These are phyloP conservation scores for Ophion slaviceki DNA, from an alignment of 2,888 invertebrate genomes.

Conservation along the genomic window DNA sequence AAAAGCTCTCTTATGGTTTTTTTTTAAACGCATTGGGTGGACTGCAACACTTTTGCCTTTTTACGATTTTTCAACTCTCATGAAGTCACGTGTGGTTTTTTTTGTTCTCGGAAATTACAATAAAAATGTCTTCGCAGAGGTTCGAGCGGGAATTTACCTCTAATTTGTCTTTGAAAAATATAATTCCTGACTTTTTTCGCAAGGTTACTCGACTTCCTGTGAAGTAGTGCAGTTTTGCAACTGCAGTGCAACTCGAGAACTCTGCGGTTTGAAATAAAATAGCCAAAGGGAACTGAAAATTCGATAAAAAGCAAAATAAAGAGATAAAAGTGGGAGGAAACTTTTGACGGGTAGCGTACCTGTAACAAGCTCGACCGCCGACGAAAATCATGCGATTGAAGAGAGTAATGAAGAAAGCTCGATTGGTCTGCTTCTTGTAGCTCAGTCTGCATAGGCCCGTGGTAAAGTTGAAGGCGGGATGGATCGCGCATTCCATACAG, in stretches of 20 bases:
- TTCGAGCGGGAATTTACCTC: too few relatives aligned
- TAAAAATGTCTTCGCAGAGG: too few relatives aligned
- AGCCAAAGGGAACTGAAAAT: neutral
- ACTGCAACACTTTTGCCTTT: too few relatives aligned
- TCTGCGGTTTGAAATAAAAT: neutral
- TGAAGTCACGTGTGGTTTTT: too few relatives aligned
- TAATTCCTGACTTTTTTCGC: too few relatives aligned
- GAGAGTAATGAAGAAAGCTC: conserved; percentile 91
- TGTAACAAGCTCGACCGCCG: conserved; percentile 91
- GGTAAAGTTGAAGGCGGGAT: conserved; percentile 91
- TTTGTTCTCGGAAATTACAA: too few relatives aligned
- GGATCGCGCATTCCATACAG: conserved; percentile 91
- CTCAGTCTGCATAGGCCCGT: conserved; percentile 90
- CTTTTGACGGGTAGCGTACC: conserved; percentile 67
- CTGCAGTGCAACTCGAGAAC: neutral
- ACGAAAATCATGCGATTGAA: conserved; percentile 92
- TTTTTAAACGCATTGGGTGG: too few relatives aligned
- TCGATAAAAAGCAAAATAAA: neutral
- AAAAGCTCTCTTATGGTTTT: too few relatives aligned
- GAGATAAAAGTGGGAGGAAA: neutral
- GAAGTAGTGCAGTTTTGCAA: too few relatives aligned
- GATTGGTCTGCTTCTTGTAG: conserved; percentile 92
- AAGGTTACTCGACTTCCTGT: too few relatives aligned
- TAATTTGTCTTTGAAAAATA: too few relatives aligned
- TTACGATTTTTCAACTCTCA: too few relatives aligned